Evolutionary conservation across 2,113 vertebrate species (phyloP).

Genomic region (Ariopsis seemanni): DNA sequence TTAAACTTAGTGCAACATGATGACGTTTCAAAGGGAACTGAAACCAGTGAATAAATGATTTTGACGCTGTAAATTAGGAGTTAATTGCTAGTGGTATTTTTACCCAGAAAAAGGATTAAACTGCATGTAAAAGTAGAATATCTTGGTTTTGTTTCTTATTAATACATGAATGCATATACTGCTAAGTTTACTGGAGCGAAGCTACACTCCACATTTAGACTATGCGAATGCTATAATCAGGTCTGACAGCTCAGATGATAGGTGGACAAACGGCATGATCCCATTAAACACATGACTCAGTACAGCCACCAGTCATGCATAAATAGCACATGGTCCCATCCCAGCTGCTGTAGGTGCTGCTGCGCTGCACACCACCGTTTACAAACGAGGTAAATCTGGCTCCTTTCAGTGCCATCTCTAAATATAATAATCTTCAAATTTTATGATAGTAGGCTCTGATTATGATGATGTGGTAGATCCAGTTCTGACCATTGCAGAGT

Average conservation of each 20-base stretch:
- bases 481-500: not conserved
- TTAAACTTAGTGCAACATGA: not conserved
- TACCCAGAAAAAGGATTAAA: not conserved
- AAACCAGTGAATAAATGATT: not conserved
- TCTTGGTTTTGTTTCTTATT: not conserved
- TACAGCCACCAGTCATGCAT: not conserved
- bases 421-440: not conserved
- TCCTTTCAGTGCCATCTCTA: not conserved
- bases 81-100: not conserved
- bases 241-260: conserved; percentile 8
- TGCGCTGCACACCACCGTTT: not conserved
- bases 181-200: not conserved
- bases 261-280: not conserved
- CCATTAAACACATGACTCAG: conserved; percentile 26
- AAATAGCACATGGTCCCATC: not conserved
- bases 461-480: not conserved
- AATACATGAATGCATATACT: not conserved
- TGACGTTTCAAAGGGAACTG: not conserved
- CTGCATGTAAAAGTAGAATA: not conserved
- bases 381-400: not conserved
- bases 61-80: not conserved
- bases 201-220: not conserved
- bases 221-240: not conserved
- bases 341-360: not conserved
- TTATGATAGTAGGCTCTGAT: not conserved